Evolutionary conservation across 1,140 invertebrate species (phyloP).

Genomic region (Drosophila watanabei): DNA sequence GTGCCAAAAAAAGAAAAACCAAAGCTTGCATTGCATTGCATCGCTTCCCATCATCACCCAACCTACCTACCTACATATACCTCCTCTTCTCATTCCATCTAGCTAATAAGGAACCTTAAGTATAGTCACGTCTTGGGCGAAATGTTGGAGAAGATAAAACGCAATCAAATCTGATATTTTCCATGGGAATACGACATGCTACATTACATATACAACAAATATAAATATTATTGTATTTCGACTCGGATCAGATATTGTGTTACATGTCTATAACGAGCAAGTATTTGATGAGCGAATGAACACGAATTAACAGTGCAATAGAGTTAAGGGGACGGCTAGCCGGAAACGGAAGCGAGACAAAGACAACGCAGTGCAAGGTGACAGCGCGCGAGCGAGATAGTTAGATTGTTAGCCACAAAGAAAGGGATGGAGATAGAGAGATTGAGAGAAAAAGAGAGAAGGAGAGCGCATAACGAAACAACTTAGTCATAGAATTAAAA

Average conservation of each 20-base stretch:
- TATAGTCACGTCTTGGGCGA: constrained; percentile 3
- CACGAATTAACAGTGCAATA: constrained; percentile 46
- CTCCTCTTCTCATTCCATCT: constrained; percentile 21
- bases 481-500: constrained; percentile 47
- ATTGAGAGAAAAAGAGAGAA: background rate
- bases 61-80: constrained; percentile 3
- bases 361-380: constrained; percentile 55
- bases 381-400: constrained; percentile 51
- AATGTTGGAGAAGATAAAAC: constrained; percentile 19
- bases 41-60: constrained; percentile 14
- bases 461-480: constrained; percentile 62
- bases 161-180: constrained; percentile 27
- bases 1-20: constrained; percentile 17
- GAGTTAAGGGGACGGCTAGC: constrained; percentile 14
- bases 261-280: constrained; percentile 54
- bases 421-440: constrained; percentile 20
- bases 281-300: constrained; percentile 24
- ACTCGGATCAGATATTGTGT: constrained; percentile 63
- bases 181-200: constrained; percentile 22
- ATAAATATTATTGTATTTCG: constrained; percentile 63
- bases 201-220: constrained; percentile 25
- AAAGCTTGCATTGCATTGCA: constrained; percentile 18
- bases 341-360: constrained; percentile 42
- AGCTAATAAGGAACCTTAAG: constrained; percentile 19
- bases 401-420: constrained; percentile 57